Conservation (phyloP, 2,797 vertebrate species). For the Eulemur rubriventer region DNA sequence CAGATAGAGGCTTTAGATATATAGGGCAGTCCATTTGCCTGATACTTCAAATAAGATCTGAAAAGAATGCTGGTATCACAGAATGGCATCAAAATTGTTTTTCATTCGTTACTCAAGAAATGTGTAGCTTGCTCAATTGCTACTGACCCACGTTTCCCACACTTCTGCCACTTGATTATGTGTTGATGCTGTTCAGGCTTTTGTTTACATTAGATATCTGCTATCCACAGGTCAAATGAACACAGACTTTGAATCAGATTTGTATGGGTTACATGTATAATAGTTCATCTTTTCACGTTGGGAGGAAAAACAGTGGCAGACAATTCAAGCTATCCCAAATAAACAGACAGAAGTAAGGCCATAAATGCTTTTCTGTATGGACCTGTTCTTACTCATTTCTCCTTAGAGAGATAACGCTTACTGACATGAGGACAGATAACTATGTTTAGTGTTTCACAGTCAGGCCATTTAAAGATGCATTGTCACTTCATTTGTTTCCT, state of each 20-base stretch:
- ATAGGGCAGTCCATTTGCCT: slow-evolving; percentile 42
- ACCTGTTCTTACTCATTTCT: slow-evolving; percentile 79
- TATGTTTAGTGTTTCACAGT: slow-evolving; percentile 77
- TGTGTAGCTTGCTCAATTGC: slow-evolving; percentile 50
- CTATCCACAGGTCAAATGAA: slow-evolving; percentile 80
- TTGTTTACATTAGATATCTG: slow-evolving; percentile 76
- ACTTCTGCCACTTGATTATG: slow-evolving; percentile 70
- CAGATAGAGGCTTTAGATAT: slow-evolving; percentile 52
- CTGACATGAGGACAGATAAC: slow-evolving; percentile 81
- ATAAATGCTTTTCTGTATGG: slow-evolving; percentile 65
- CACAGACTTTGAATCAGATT: slow-evolving; percentile 78
- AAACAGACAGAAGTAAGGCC: slow-evolving; percentile 80
- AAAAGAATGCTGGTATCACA: slow-evolving; percentile 70
- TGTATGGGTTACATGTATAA: slow-evolving; percentile 68
- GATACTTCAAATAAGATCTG: slow-evolving; percentile 52
- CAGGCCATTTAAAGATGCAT: slow-evolving; percentile 80
- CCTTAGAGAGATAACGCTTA: slow-evolving; percentile 75
- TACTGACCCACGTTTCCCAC: slow-evolving; percentile 34
- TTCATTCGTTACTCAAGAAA: slow-evolving; percentile 65
- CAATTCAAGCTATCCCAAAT: slow-evolving; percentile 73
- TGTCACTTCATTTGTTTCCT: slow-evolving; percentile 80
- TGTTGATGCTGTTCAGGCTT: slow-evolving; percentile 71
- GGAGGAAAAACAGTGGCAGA: slow-evolving; percentile 66
- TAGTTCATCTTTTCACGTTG: slow-evolving; percentile 79
- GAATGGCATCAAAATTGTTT: slow-evolving; percentile 63